Conservation (phyloP, 2,113 vertebrate species). For the Ahaetulla prasina region DNA sequence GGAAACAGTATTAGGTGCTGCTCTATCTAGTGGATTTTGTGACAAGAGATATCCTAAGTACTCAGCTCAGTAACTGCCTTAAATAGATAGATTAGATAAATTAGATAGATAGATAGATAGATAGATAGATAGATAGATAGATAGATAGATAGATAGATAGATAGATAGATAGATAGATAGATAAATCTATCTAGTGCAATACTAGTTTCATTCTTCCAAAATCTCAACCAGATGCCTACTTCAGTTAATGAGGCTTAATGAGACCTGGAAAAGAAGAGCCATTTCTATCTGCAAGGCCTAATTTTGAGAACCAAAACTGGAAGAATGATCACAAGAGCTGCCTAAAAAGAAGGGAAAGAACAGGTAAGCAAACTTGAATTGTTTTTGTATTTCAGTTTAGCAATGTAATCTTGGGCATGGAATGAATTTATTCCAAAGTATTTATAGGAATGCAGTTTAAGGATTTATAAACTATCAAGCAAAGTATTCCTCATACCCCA, state of each 20-base stretch:
- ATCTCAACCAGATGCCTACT: not conserved
- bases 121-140: too few relatives aligned
- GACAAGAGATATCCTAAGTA: not conserved
- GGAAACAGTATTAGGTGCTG: not conserved
- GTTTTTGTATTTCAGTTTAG: not conserved
- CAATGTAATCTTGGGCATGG: not conserved
- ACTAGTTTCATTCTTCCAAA: not conserved
- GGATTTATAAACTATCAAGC: not conserved
- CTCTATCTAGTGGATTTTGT: not conserved
- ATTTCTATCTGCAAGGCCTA: not conserved
- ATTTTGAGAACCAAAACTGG: not conserved
- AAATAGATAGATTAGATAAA: too few relatives aligned
- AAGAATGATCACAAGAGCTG: slow-evolving; percentile 33
- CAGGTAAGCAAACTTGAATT: slow-evolving; percentile 29
- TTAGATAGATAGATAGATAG: too few relatives aligned
- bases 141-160: too few relatives aligned
- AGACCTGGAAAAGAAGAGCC: not conserved
- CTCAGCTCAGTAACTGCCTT: not conserved
- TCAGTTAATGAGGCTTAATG: not conserved
- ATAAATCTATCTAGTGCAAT: not conserved
- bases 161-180: too few relatives aligned
- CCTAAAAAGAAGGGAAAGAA: slow-evolving; percentile 51
- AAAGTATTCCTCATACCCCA: slow-evolving; percentile 22
- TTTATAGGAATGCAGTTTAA: not conserved
- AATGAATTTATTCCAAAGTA: not conserved